phyloP scores from a whole-genome alignment of 2,797 vertebrate genomes.

The Vespertilio murinus region DNA sequence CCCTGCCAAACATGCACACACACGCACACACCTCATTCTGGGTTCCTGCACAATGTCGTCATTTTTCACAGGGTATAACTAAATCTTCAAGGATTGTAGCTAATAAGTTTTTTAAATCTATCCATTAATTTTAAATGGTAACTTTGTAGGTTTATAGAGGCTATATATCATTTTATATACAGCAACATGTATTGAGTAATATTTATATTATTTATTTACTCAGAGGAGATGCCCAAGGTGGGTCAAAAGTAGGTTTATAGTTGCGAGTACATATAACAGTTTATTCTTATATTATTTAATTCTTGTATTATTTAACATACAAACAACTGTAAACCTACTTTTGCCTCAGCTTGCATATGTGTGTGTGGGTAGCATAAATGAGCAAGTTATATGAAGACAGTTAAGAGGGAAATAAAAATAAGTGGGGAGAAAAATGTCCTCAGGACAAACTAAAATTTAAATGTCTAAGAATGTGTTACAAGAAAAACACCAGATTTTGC shows the following conservation, averaged over 20 bases:
- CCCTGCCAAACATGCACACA: background rate
- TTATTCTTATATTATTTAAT: background rate
- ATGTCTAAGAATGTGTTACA: background rate
- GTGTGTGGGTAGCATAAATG: background rate
- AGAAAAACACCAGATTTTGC: background rate
- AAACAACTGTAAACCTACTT: background rate
- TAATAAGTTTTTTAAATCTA: background rate
- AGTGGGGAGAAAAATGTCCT: background rate
- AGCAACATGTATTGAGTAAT: background rate
- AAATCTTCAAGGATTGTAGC: background rate
- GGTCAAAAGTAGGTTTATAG: background rate
- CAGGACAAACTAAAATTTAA: slow-evolving; percentile 20
- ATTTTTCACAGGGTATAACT: background rate
- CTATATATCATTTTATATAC: background rate
- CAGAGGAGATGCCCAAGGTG: background rate
- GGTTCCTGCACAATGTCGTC: background rate
- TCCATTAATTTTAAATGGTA: slow-evolving; percentile 27
- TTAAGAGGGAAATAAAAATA: background rate
- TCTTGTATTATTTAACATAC: background rate
- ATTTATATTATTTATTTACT: background rate
- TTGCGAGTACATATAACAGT: background rate
- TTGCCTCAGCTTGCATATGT: background rate
- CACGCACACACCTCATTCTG: background rate
- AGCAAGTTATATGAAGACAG: background rate
- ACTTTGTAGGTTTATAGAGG: background rate